A percentile compares a stretch with the other conserved stretches of the same genome.
Evolutionary conservation across 2,113 vertebrate genomes (phyloP).

Genomic region (Hyperopisus bebe): DNA sequence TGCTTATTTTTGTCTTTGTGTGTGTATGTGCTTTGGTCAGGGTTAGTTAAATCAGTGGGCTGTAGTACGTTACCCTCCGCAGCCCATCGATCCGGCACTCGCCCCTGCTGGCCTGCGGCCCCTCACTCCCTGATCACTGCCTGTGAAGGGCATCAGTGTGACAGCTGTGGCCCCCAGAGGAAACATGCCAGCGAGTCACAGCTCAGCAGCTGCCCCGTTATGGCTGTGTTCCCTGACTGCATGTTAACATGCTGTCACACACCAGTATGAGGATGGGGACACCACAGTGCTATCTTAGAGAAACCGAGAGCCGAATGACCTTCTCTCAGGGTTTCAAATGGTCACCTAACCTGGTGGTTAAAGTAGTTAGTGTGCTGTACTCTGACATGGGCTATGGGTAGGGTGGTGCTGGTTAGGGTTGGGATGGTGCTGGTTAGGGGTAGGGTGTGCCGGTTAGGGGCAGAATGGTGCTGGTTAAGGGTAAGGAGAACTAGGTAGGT

Average conservation of each 20-base stretch:
- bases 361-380: not conserved
- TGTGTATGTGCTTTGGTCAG: conserved; percentile 1
- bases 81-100: conserved; percentile 43
- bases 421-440: too few relatives aligned
- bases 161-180: conserved; percentile 59
- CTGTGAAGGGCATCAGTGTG: conserved; percentile 65
- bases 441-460: too few relatives aligned
- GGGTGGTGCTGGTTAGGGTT: not conserved
- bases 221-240: not conserved
- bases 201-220: not conserved
- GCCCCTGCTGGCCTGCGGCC: conserved; percentile 33
- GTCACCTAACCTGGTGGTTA: conserved; percentile 25
- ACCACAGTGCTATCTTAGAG: not conserved
- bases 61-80: not conserved
- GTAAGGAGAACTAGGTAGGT: too few relatives aligned
- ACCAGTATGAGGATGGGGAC: not conserved
- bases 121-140: conserved; percentile 46
- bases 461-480: not conserved
- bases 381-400: not conserved
- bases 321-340: conserved; percentile 49
- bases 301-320: conserved; percentile 13
- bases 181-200: conserved; percentile 36
- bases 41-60: not conserved
- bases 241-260: not conserved
- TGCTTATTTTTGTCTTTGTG: not conserved